These are phyloP conservation scores for Uropsilus gracilis DNA, from an alignment of 2,113 vertebrate species.

Conservation along the genomic window DNA sequence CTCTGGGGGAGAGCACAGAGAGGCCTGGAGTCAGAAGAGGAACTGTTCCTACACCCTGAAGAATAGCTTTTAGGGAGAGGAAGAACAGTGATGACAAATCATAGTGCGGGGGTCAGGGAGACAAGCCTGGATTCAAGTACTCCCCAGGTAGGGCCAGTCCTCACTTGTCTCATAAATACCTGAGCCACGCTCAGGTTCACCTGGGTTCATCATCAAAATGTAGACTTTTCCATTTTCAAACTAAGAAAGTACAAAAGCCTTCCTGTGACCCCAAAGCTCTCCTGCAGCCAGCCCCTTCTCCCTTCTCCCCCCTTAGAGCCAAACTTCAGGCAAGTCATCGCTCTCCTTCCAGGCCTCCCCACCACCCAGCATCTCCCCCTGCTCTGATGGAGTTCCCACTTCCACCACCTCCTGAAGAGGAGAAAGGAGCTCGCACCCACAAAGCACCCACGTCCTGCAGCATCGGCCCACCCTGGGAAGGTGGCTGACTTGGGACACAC, in stretches of 20 bases:
- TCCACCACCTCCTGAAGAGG: neutral
- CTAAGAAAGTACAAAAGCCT: neutral
- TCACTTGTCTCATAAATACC: neutral
- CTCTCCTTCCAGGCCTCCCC: neutral
- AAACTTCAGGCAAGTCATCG: neutral
- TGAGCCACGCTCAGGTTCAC: neutral
- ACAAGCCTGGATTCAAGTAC: too few species aligned
- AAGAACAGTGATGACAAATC: neutral
- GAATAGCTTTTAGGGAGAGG: neutral
- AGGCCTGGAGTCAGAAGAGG: too few species aligned
- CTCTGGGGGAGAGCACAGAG: too few species aligned
- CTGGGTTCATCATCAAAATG: neutral
- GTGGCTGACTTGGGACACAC: too few species aligned
- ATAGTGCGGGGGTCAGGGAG: neutral
- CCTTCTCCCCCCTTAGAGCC: too few species aligned
- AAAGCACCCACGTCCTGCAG: neutral
- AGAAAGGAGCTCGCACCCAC: neutral
- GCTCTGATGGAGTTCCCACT: neutral
- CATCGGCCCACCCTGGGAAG: too few species aligned
- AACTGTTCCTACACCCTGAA: neutral
- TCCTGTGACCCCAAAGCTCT: neutral
- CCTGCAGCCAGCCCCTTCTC: neutral
- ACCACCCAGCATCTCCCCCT: neutral
- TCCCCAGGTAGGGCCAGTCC: too few species aligned
- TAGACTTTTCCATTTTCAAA: constrained; percentile 38